Evolutionary conservation across 2,113 vertebrate species (phyloP).

Genomic region (Aythya baeri): DNA sequence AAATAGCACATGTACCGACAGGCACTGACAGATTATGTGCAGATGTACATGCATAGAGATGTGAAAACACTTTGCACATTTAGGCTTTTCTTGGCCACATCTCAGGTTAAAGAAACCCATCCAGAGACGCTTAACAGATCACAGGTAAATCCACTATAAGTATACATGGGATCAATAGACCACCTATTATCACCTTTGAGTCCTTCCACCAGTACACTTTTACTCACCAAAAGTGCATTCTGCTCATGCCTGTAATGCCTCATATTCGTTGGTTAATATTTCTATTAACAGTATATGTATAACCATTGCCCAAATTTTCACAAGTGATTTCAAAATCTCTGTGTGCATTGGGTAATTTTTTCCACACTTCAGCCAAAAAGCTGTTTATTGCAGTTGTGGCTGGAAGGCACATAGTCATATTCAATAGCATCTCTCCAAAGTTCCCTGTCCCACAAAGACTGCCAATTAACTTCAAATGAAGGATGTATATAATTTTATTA

Average conservation of each 20-base stretch:
- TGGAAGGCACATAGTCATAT: neutral
- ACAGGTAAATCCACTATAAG: fast-evolving
- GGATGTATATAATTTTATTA: neutral
- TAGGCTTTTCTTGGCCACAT: neutral
- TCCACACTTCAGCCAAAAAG: neutral
- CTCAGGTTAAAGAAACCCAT: neutral
- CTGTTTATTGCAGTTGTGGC: neutral
- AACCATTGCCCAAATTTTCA: neutral
- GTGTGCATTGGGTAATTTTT: neutral
- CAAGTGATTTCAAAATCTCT: neutral
- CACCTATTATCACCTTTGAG: fast-evolving
- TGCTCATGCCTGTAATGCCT: fast-evolving
- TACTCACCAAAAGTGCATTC: neutral
- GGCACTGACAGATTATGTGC: neutral
- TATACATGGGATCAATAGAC: neutral
- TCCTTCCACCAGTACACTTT: neutral
- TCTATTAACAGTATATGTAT: fast-evolving
- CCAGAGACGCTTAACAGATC: neutral
- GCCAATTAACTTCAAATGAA: slow-evolving; percentile 25
- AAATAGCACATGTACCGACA: neutral
- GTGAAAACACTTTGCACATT: fast-evolving
- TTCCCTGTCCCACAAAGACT: neutral
- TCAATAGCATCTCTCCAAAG: neutral
- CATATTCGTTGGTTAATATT: neutral
- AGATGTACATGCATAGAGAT: too few relatives aligned